Evolutionary conservation across 1,140 invertebrate species (phyloP), one percentile per base, ranked within the genome.

Genomic region (Chlorops oryzae): DNA sequence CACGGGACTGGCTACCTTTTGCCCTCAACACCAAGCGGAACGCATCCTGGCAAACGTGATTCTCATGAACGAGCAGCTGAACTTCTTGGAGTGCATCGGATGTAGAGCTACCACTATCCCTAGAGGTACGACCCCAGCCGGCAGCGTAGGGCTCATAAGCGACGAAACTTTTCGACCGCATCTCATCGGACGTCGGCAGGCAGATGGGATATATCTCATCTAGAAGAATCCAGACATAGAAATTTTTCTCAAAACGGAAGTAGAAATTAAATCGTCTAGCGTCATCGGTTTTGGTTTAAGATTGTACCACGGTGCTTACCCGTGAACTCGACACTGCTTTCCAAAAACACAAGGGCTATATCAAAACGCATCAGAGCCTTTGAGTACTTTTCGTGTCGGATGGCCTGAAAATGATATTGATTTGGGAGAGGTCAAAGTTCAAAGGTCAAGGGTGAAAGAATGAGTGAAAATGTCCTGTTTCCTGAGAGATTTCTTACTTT

Each of bases 101-200:
- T 10, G 78, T 70, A 17, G 81, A 78, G 20, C 83, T 84, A 43
- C 43, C 59, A 56, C 37, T 20, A 43, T 46, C 37, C n/a, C n/a
- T n/a, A n/a, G n/a, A n/a, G 27, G 39, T 54, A 9, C 42, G 70
- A 39, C 87, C 87, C 87, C 87, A 89, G 17, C 87, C 88, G 39
- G 84, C 83, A 4, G 87, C 76, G 53, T 85, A 81, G 1, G 79
- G 79, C 47, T 55, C 62, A 15, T 57, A 57, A 5, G 59, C 61
- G 0, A 72, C 60, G 27, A 74, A 78, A 38, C 70, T 57, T 23
- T 64, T 68, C 3, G 58, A 56, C 38, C 69, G 60, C 9, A 79
- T 55, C 17, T 73, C 58, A 10, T 72, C 58, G 18, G 72, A 57
- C 9, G 74, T 47, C 5, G 85, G 85, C 20, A 89, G 66, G 65